Evolutionary conservation across 1,140 invertebrate genomes (phyloP).

Genomic region (Drosophila erecta): DNA sequence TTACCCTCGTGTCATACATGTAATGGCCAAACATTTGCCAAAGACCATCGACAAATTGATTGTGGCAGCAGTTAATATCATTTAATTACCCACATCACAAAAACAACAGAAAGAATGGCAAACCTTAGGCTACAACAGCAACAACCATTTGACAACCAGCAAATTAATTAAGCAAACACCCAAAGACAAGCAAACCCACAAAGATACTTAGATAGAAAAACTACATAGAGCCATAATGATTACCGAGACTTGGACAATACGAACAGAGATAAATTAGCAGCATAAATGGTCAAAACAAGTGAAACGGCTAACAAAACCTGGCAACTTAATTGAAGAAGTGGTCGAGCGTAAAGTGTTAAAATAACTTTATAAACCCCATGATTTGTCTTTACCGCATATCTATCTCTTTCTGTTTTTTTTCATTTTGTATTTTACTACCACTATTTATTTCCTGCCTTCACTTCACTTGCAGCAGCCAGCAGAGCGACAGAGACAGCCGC

Average conservation of each 20-base stretch:
- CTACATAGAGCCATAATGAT: slow-evolving; percentile 34
- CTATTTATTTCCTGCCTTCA: slow-evolving; percentile 60
- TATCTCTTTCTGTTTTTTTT: slow-evolving; percentile 11
- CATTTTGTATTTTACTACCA: slow-evolving; percentile 28
- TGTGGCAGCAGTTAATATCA: slow-evolving; percentile 37
- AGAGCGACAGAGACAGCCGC: slow-evolving; percentile 13
- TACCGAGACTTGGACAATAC: slow-evolving; percentile 35
- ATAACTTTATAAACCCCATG: slow-evolving; percentile 47
- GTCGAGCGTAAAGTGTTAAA: slow-evolving; percentile 53
- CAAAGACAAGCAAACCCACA: slow-evolving; percentile 35
- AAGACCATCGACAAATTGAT: slow-evolving; percentile 15
- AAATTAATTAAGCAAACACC: slow-evolving; percentile 77
- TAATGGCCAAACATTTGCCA: slow-evolving; percentile 2
- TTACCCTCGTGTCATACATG: slow-evolving; percentile 13
- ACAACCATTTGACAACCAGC: slow-evolving; percentile 63
- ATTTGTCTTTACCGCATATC: slow-evolving; percentile 40
- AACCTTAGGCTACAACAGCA: slow-evolving; percentile 11
- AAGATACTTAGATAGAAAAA: slow-evolving; percentile 55
- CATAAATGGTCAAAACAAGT: slow-evolving; percentile 68
- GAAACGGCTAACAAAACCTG: slow-evolving; percentile 50
- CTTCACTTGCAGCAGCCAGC: slow-evolving; percentile 52
- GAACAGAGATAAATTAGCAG: slow-evolving; percentile 69
- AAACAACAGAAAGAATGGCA: slow-evolving; percentile 31
- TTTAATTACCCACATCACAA: slow-evolving; percentile 43
- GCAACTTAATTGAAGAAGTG: slow-evolving; percentile 74